Evolutionary conservation across 2,113 vertebrate genomes (phyloP), one percentile per base, ranked within the genome.

Genomic region (Illadopsis cleaveri): DNA sequence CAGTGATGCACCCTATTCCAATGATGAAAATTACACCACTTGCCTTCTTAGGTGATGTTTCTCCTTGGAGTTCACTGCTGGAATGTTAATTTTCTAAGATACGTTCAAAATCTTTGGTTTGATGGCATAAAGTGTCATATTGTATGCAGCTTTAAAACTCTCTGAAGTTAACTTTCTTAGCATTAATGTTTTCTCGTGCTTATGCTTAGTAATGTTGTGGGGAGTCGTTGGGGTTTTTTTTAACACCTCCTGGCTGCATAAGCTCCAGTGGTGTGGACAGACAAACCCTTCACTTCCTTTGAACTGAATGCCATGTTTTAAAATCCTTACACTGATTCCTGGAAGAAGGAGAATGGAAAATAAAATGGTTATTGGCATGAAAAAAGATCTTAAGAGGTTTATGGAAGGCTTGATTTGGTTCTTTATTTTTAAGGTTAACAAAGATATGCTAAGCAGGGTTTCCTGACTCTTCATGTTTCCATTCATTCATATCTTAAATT

Each of bases 231-330:
- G 14, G 14, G 5, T 68, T 35, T 33, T 79, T 62, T 88, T 33
- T 38, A 4, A 44, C 6, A 25, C 8, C 44, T 89, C 33, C 10
- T 83, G 80, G n/a, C 76, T 86, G n/a, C 22, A 7, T 76, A 53
- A 91, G n/a, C 14, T 72, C 54, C 33, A 45, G 16, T 79, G 37
- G 62, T 69, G 33, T 76, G 54, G 45, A 54, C 65, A 76, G 70
- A 87, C 65, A 91, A 94, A 76, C 57, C 78, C n/a, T 87, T 94
- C 8, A 33, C 27, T 93, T 91, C 50, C 54, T 88, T 91, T 17
- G 4, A 33, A 44, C 45, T 65, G 66, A 73, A 66, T 61, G 7
- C 15, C 0, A 0, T 1, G 0, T 72, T 91, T 85, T 71, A 42
- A 78, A 95, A 80, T 72, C 35, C 35, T 89, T 48, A 9, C 53